Percentiles rank a stretch among this genome's conserved stretches.
Conservation (phyloP, 2,888 invertebrate species). For the Hipparchia semele region DNA sequence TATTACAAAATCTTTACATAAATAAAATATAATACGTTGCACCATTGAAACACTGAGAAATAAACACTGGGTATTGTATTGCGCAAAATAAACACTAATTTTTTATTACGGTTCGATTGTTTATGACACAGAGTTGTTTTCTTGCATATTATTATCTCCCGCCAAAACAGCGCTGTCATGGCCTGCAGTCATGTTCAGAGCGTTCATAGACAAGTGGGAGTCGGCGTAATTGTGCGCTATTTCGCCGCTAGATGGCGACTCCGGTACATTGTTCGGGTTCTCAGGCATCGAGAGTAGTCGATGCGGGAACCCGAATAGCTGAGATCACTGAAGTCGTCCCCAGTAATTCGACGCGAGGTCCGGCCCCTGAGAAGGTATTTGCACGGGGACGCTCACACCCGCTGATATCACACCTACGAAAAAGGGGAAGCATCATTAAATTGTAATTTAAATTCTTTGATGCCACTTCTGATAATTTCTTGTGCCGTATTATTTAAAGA, state of each 20-base stretch:
- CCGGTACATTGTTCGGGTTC: slow-evolving; percentile 79
- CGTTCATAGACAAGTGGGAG: slow-evolving; percentile 72
- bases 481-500: neutral
- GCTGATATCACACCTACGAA: slow-evolving; percentile 95
- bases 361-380: slow-evolving; percentile 93
- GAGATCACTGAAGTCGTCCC: slow-evolving; percentile 96
- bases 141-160: slow-evolving; percentile 59
- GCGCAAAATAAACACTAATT: slow-evolving; percentile 25
- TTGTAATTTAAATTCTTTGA: slow-evolving; percentile 27
- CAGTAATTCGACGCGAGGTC: slow-evolving; percentile 93
- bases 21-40: slow-evolving; percentile 45
- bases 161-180: slow-evolving; percentile 77
- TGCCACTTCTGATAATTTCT: neutral
- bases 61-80: slow-evolving; percentile 32
- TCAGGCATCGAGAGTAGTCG: slow-evolving; percentile 87
- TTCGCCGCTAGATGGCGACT: slow-evolving; percentile 73
- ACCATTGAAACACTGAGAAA: slow-evolving; percentile 56
- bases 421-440: slow-evolving; percentile 48
- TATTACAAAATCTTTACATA: slow-evolving; percentile 39
- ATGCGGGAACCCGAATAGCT: slow-evolving; percentile 94
- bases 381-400: slow-evolving; percentile 95
- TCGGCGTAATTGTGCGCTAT: slow-evolving; percentile 78
- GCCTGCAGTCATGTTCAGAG: slow-evolving; percentile 81
- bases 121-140: slow-evolving; percentile 69
- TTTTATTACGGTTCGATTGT: slow-evolving; percentile 45